Evolutionary conservation across 2,888 invertebrate species (phyloP).

Genomic region (Acholoe squamosa): DNA sequence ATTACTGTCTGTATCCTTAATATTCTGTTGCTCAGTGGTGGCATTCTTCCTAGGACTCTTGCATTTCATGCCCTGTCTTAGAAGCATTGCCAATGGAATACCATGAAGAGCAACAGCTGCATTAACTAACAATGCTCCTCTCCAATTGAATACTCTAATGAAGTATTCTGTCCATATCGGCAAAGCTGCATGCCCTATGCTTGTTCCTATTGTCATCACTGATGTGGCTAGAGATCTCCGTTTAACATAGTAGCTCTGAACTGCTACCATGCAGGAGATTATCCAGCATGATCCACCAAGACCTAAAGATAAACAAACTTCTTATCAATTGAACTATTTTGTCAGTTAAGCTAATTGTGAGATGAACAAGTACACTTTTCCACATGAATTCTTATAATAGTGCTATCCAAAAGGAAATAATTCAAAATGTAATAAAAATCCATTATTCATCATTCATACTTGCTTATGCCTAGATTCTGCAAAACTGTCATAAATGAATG

Average conservation of each 20-base stretch:
- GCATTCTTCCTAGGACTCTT: no score
- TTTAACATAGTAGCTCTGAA: neutral
- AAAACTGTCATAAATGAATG: no score
- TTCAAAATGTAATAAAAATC: no score
- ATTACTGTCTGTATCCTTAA: no score
- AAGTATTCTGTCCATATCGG: neutral
- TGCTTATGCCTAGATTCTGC: no score
- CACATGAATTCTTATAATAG: no score
- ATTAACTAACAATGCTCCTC: neutral
- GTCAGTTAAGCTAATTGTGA: no score
- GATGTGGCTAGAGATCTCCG: neutral
- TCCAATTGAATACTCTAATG: neutral
- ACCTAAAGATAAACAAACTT: neutral
- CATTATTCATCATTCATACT: no score
- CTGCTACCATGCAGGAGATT: neutral
- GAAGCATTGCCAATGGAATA: neutral
- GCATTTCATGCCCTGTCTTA: neutral
- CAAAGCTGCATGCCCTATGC: neutral
- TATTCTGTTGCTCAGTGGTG: no score
- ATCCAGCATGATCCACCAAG: neutral
- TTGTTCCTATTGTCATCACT: neutral
- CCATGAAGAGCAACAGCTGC: neutral
- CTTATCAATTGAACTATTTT: no score
- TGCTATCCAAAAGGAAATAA: no score
- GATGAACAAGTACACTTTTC: no score